Evolutionary conservation across 2,888 invertebrate species (phyloP), one percentile per base, ranked within the genome.

Genomic region (Athrips mouffetella): DNA sequence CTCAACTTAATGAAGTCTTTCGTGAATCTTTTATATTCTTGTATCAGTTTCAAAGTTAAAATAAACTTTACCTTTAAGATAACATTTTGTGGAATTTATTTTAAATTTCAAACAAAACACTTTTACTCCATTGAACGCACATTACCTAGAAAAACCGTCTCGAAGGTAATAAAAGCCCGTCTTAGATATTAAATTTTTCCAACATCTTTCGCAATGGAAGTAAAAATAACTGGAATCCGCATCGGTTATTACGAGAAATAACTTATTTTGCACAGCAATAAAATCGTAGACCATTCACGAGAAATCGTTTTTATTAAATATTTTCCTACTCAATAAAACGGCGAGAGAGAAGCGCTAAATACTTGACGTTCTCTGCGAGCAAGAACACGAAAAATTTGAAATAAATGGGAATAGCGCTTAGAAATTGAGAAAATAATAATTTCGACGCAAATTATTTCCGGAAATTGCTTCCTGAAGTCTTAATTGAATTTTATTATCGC

Each of bases 231-330:
- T 51, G 21, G 30, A 52, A 50, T 49, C 44, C 21, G 7, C 20
- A 3, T 33, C 21, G 31, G 16, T 25, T 42, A 48, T 47, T 21
- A 18, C 33, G 42, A n/a, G 48, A 37, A 44, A 48, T 44, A 35
- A 48, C 29, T 45, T 49, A 47, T 50, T 47, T 44, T 35, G 31
- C 45, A 29, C 21, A 54, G 60, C 60, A 59, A 59, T 58, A 63
- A 67, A 67, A 67, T 66, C 65, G 65, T 57, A 45, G 52, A 53
- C 59, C 55, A 59, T 60, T 63, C 68, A 70, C 67, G 68, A 70
- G 23, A 72, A 76, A 70, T 66, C 66, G 65, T 69, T 65, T 70
- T 73, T 74, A 74, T 73, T 73, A 76, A 76, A 76, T 74, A 76
- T 76, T 72, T 73, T 70, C 70, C n/a, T 58, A 70, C 72, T 67